Evolutionary conservation across 2,888 invertebrate species (phyloP), one percentile per base, ranked within the genome.

Genomic region (Linnaemya tessellans): DNA sequence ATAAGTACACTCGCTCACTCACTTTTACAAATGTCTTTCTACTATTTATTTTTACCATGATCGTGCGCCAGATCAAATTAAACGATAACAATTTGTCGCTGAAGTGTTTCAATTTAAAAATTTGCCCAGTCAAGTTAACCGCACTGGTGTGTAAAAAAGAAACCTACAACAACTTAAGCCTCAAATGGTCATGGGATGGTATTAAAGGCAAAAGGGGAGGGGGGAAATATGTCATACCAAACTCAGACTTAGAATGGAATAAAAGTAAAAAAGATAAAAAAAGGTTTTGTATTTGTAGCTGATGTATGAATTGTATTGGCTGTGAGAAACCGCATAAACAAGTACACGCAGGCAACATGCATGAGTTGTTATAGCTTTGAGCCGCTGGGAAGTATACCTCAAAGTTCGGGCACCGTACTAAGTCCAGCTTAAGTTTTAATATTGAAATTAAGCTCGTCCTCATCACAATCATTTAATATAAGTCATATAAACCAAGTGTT

Each of bases 51-150:
- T 79, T 71, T 88, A 89, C 89, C 84, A 88, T 89, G 91, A 89
- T 90, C 91, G 91, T 90, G 91, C 90, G 89, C 90, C 90, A 90
- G 91, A 91, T 91, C 91, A 91, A 91, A 92, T 92, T 92, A 91
- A 92, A 91, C 92, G 91, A 92, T 92, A 92, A 92, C 91, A 92
- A 92, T 92, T 92, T 92, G 91, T 92, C 91, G 90, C 90, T 90
- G 90, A 92, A 92, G 91, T 92, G 91, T 92, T 91, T 91, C 91
- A 91, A 91, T 91, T 91, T 91, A 89, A 91, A 88, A 90, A 88
- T 88, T 87, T 84, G 82, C 82, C 82, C 82, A 83, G 82, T 83
- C 82, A 83, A 83, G 71, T 71, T 56, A 83, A 77, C 82, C 82
- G 82, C 82, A 49, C 64, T 71, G 71, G 56, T 77, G 65, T 46